A percentile compares a stretch with the other conserved stretches of the same genome.
These are phyloP conservation scores for Miltochrista miniata DNA, from an alignment of 2,888 invertebrate genomes.

Conservation along the genomic window DNA sequence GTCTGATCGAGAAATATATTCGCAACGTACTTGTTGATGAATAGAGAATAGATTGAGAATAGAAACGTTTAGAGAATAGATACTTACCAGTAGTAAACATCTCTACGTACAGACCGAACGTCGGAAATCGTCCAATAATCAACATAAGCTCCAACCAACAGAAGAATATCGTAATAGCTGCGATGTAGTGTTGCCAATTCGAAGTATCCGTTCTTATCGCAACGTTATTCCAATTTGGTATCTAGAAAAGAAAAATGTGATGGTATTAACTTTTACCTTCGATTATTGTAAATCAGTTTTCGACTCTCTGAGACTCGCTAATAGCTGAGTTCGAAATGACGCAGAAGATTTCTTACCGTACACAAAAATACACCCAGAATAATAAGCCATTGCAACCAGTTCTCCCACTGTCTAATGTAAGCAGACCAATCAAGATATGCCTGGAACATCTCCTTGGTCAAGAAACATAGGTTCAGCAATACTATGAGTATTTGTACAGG, in stretches of 20 bases:
- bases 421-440: slow-evolving; percentile 87
- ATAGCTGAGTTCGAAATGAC: too few relatives aligned
- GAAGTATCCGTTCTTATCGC: slow-evolving; percentile 63
- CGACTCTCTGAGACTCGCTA: too few relatives aligned
- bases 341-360: slow-evolving; percentile 71
- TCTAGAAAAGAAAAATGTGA: slow-evolving; percentile 44
- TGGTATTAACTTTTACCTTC: background rate
- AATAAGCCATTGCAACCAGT: slow-evolving; percentile 92
- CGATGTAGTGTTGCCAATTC: slow-evolving; percentile 91
- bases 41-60: too few relatives aligned
- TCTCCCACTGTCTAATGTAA: slow-evolving; percentile 93
- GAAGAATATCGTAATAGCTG: slow-evolving; percentile 90
- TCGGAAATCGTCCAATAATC: slow-evolving; percentile 93
- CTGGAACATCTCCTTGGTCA: slow-evolving; percentile 91
- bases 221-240: slow-evolving; percentile 69
- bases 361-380: slow-evolving; percentile 88
- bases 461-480: slow-evolving; percentile 84
- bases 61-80: background rate
- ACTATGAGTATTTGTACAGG: slow-evolving; percentile 85
- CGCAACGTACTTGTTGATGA: too few relatives aligned
- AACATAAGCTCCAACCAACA: slow-evolving; percentile 94
- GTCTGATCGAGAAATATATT: too few relatives aligned
- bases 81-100: slow-evolving; percentile 90
- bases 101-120: slow-evolving; percentile 93
- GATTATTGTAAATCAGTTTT: background rate